phyloP scores from a whole-genome alignment of 2,888 invertebrate species.

The Acleris laterana region DNA sequence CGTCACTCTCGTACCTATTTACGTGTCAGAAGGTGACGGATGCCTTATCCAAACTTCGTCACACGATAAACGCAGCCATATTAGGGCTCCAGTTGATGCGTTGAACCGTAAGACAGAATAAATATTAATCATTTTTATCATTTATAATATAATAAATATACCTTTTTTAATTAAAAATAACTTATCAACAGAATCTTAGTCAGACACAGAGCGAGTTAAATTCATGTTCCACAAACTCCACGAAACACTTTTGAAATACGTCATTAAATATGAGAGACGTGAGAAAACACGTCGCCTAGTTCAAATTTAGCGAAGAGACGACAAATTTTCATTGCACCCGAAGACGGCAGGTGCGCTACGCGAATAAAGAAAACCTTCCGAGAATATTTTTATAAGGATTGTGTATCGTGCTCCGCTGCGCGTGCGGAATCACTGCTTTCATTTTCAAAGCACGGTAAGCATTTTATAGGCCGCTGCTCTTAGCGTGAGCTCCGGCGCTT shows the following conservation, averaged over 20 bases:
- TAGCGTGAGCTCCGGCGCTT: not conserved
- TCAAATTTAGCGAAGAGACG: slow-evolving; percentile 71
- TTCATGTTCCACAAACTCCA: slow-evolving; percentile 50
- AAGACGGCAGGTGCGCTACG: slow-evolving; percentile 63
- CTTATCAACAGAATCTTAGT: slow-evolving; percentile 39
- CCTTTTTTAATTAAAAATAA: slow-evolving; percentile 1
- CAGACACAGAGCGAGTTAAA: slow-evolving; percentile 45
- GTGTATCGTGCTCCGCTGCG: slow-evolving; percentile 48
- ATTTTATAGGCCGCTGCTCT: slow-evolving; percentile 17
- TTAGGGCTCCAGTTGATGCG: too few relatives aligned
- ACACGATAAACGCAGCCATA: too few relatives aligned
- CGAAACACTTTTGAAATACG: slow-evolving; percentile 50
- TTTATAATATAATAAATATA: not conserved
- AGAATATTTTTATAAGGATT: slow-evolving; percentile 70
- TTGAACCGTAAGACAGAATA: too few relatives aligned
- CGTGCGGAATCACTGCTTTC: slow-evolving; percentile 59
- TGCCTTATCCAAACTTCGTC: too few relatives aligned
- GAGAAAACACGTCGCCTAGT: slow-evolving; percentile 54
- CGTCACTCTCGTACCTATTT: too few relatives aligned
- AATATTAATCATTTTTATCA: too few relatives aligned
- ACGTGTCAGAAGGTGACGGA: too few relatives aligned
- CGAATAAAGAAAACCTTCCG: slow-evolving; percentile 65
- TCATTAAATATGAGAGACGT: slow-evolving; percentile 53
- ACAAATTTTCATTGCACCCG: slow-evolving; percentile 73
- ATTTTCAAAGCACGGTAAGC: slow-evolving; percentile 55